These are phyloP conservation scores for Hymenopus coronatus DNA, from an alignment of 2,888 invertebrate species.

Conservation along the genomic window DNA sequence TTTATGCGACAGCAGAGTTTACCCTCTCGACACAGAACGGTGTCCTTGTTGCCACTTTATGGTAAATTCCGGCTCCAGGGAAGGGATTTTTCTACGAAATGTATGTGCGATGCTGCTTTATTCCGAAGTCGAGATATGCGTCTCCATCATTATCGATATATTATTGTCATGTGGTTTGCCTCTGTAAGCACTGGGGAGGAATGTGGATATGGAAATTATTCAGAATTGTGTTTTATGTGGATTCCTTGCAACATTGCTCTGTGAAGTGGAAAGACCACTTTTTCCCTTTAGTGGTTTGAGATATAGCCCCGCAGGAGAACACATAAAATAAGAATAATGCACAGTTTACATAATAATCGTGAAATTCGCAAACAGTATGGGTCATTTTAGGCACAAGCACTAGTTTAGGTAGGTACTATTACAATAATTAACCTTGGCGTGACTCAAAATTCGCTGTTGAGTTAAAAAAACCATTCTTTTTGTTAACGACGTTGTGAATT, in stretches of 20 bases:
- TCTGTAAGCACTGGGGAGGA: background rate
- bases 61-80: background rate
- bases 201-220: background rate
- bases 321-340: background rate
- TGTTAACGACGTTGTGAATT: too few species aligned
- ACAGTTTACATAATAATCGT: background rate
- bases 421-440: too few species aligned
- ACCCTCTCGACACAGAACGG: background rate
- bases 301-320: background rate
- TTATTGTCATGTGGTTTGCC: background rate
- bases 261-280: background rate
- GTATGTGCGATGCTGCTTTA: background rate
- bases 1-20: background rate
- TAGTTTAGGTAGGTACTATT: too few species aligned
- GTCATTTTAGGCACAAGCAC: too few species aligned
- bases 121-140: background rate
- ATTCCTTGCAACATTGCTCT: background rate
- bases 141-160: background rate
- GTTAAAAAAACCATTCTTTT: too few species aligned
- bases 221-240: background rate
- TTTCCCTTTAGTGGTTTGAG: background rate
- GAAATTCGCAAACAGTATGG: background rate
- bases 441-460: too few species aligned
- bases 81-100: background rate
- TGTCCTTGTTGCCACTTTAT: background rate